A percentile compares a stretch with the other conserved stretches of the same genome.
Evolutionary conservation across 2,797 vertebrate species (phyloP).

Genomic region (Limnodromus scolopaceus): DNA sequence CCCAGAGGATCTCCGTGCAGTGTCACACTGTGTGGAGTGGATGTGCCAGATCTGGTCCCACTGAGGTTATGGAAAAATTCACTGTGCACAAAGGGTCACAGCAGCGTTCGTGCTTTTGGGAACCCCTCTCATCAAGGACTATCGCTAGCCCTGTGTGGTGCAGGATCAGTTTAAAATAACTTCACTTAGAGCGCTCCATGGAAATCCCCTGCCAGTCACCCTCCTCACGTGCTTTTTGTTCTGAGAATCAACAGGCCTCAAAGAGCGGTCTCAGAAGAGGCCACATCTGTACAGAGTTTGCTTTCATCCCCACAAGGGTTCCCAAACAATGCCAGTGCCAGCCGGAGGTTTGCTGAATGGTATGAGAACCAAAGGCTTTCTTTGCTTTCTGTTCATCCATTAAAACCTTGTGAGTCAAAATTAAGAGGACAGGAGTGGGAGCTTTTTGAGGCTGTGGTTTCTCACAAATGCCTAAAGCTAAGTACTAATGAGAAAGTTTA

Average conservation of each 20-base stretch:
- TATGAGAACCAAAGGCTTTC: slow-evolving; percentile 64
- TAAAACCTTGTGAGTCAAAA: slow-evolving; percentile 61
- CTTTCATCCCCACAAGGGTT: slow-evolving; percentile 60
- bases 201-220: slow-evolving; percentile 43
- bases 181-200: not conserved
- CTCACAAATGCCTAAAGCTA: slow-evolving; percentile 57
- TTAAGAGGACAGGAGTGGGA: slow-evolving; percentile 42
- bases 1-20: not conserved
- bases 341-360: slow-evolving; percentile 53
- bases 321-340: slow-evolving; percentile 61
- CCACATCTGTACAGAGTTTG: slow-evolving; percentile 64
- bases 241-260: slow-evolving; percentile 53
- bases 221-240: slow-evolving; percentile 54
- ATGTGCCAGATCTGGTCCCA: fast-evolving
- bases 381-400: slow-evolving; percentile 61
- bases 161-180: slow-evolving; percentile 33
- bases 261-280: slow-evolving; percentile 40
- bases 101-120: not conserved
- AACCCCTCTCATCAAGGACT: not conserved
- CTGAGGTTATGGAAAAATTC: not conserved
- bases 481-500: slow-evolving; percentile 54
- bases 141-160: not conserved
- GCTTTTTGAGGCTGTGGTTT: slow-evolving; percentile 50
- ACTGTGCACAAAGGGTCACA: not conserved
- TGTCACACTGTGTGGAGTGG: not conserved